Conservation (phyloP, 2,113 vertebrate species). For the Cynopterus brachyotis region DNA sequence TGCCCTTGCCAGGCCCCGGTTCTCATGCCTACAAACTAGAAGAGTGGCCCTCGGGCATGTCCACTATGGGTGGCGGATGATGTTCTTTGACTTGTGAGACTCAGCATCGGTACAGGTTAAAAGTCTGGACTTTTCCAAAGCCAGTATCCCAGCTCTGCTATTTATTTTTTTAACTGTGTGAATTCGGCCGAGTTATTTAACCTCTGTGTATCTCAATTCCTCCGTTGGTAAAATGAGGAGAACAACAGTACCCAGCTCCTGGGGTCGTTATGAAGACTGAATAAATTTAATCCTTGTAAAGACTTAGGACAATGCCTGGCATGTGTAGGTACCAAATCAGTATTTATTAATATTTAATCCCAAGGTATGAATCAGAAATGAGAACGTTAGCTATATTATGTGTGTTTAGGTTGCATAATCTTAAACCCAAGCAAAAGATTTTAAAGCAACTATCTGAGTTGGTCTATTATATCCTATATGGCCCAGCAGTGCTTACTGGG, state of each 20-base stretch:
- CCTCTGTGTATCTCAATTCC: background rate
- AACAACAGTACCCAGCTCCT: background rate
- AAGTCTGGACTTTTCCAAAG: background rate
- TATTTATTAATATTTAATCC: background rate
- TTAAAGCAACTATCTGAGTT: background rate
- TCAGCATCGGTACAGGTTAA: background rate
- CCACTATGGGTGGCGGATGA: accelerated
- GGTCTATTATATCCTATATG: background rate
- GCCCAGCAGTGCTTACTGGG: background rate
- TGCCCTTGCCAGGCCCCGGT: background rate
- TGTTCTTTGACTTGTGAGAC: background rate
- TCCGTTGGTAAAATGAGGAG: background rate
- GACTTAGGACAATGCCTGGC: background rate
- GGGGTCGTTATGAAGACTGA: background rate
- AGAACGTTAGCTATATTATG: background rate
- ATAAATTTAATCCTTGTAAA: background rate
- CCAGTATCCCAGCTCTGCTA: background rate
- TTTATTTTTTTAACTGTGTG: background rate
- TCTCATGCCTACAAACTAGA: background rate
- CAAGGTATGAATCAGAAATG: background rate
- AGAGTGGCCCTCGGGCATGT: background rate
- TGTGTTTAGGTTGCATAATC: background rate
- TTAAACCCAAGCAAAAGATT: background rate
- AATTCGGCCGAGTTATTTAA: background rate
- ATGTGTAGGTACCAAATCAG: background rate